These are phyloP conservation scores for Prunella himalayana DNA, from an alignment of 2,113 vertebrate species.

Conservation along the genomic window DNA sequence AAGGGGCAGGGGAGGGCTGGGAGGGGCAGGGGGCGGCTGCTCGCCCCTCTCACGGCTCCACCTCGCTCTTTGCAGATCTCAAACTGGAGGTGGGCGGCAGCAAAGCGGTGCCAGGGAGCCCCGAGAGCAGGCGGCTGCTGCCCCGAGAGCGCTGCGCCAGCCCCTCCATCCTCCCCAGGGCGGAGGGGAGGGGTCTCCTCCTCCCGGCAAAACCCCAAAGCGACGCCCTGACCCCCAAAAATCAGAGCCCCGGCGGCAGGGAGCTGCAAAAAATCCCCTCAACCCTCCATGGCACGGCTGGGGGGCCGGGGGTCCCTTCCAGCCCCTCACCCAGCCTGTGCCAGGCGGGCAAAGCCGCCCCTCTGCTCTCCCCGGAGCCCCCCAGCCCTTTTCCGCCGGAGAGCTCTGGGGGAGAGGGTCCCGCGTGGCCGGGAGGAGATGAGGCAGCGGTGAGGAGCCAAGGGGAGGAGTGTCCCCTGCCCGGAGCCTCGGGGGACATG, in stretches of 20 bases:
- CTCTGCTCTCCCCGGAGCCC: not conserved
- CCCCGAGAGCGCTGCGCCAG: not conserved
- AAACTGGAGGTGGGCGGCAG: not conserved
- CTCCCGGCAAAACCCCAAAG: not conserved
- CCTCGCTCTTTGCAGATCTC: constrained; percentile 21
- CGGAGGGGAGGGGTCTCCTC: not conserved
- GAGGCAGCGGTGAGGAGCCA: accelerated
- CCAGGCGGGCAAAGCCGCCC: not conserved
- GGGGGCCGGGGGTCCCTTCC: accelerated
- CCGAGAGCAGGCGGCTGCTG: not conserved
- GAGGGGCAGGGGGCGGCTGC: not conserved
- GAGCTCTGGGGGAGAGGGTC: not conserved
- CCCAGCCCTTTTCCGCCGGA: accelerated
- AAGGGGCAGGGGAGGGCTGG: not conserved
- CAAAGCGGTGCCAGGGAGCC: not conserved
- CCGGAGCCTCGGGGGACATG: accelerated
- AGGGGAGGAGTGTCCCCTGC: not conserved
- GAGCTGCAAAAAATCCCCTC: constrained; percentile 40
- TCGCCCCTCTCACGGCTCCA: not conserved
- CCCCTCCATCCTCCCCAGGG: not conserved
- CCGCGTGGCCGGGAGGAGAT: not conserved
- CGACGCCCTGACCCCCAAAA: not conserved
- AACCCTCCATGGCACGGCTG: not conserved
- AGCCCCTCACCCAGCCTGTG: not conserved
- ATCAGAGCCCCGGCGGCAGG: not conserved